Base-by-base conservation (phyloP, 2,888 invertebrate species). In the Stegophylla sp. region DNA sequence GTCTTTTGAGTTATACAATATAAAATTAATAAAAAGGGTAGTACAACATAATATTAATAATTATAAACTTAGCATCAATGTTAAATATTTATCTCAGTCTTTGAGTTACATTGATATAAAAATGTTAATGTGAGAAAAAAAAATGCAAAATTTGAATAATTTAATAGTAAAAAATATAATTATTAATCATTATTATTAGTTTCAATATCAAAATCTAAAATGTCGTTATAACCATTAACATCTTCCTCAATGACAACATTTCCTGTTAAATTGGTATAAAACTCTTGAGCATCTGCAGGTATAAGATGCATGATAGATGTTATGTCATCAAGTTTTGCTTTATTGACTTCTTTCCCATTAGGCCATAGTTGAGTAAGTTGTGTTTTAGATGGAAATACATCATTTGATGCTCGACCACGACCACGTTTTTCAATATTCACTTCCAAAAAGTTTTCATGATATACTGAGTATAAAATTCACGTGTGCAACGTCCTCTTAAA, bases 311-410 rank as follows among this genome's bases (percentile, higher is more conserved):
- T 72, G 53, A 72, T 72, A 1, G 71, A 72, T 10, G 53, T 72
- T n/a, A 72, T 56, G 41, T 72, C 71, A 72, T 72, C 53, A 41
- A 72, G 56, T 72, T 72, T 72, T 56, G 41, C 23, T 72, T 72
- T 1, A 10, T 72, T 59, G 13, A 72, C 59, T n/a, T 72, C 41
- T 72, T 59, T 72, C 15, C 72, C 43, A 59, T 23, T 72, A 72
- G 43, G 72, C 59, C 72, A 72, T 56, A 72, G 72, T 72, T 72
- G 3, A 59, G 26, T 72, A 1, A 72, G 56, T 59, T 59, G 23
- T 1, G 72, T 26, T 72, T 59, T 59, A 72, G 41, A 59, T 61
- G 43, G 59, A 59, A 72, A 72, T 53, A 56, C 41, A 26, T 56
- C 3, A 0, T 73, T 73, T 73, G 43, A 73, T 59, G 5, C 3